phyloP scores from a whole-genome alignment of 1,140 invertebrate genomes.

The Adelges cooleyi region DNA sequence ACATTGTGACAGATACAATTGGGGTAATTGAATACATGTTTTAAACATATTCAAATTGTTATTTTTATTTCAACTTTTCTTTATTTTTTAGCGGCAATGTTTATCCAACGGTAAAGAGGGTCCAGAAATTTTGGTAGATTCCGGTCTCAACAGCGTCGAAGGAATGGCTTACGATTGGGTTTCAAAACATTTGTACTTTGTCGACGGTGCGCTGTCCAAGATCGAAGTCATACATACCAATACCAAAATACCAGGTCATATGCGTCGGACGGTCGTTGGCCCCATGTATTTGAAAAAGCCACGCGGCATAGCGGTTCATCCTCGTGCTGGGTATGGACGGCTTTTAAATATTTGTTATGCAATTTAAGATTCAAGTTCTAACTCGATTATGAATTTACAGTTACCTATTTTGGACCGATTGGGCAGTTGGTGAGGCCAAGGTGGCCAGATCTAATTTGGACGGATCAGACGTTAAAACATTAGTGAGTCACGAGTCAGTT shows the following conservation, averaged over 20 bases:
- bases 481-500: constrained; percentile 51
- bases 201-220: constrained; percentile 62
- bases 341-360: constrained; percentile 31
- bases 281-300: constrained; percentile 62
- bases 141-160: constrained; percentile 69
- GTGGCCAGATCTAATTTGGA: constrained; percentile 78
- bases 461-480: constrained; percentile 55
- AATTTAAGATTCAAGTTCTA: too few species aligned
- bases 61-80: neutral
- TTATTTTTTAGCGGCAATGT: constrained; percentile 53
- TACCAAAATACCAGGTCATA: constrained; percentile 51
- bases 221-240: constrained; percentile 71
- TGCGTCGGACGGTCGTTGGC: constrained; percentile 66
- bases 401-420: constrained; percentile 87
- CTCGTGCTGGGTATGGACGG: constrained; percentile 58
- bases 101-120: constrained; percentile 51
- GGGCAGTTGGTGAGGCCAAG: constrained; percentile 62
- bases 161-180: constrained; percentile 90
- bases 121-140: constrained; percentile 59
- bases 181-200: constrained; percentile 83
- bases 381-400: constrained; percentile 36
- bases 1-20: constrained; percentile 67
- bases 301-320: constrained; percentile 78
- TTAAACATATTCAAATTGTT: neutral
- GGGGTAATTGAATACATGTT: constrained; percentile 39